Evolutionary conservation across 2,888 invertebrate genomes (phyloP), one percentile per base, ranked within the genome.

Genomic region (Dorcus parallelipipedus): DNA sequence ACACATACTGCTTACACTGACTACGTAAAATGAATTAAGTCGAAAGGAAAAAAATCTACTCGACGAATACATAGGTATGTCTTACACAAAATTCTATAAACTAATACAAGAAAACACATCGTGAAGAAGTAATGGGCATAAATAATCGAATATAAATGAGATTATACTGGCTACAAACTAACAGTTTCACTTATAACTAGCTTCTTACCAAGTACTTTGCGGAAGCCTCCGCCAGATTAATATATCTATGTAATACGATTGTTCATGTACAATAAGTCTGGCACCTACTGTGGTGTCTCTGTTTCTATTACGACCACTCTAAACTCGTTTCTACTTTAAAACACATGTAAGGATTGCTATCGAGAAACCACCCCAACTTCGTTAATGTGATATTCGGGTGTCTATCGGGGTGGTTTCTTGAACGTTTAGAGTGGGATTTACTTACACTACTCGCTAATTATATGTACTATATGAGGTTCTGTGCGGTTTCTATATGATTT

Each of bases 281-380:
- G 65, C 65, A 65, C 65, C 65, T 63, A 55, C 41, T 59, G 42
- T 65, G 64, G 64, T 65, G 64, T 64, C 62, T 63, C 61, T 59
- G 65, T 61, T 64, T 54, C 58, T 64, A 43, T 55, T 48, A 58
- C 45, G 45, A 10, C 45, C 45, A 45, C 45, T 45, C 45, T 45
- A 45, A 45, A 45, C 45, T 33, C 26, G 26, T 33, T 33, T 33
- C 26, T 33, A 33, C 26, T 33, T 7, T 4, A 33, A 33, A 33
- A 33, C 26, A 33, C 7, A 7, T 33, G 26, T 33, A 33, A 33
- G 26, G 26, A 33, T 33, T 6, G 6, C 26, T 0, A 7, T 33
- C 26, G 6, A 33, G 6, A 33, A 33, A 7, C 26, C 26, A 7
- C 26, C 26, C 26, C 26, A 6, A 33, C 3, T 33, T 33, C 26